Evolutionary conservation across 2,113 vertebrate species (phyloP).

Genomic region (Gadus macrocephalus): DNA sequence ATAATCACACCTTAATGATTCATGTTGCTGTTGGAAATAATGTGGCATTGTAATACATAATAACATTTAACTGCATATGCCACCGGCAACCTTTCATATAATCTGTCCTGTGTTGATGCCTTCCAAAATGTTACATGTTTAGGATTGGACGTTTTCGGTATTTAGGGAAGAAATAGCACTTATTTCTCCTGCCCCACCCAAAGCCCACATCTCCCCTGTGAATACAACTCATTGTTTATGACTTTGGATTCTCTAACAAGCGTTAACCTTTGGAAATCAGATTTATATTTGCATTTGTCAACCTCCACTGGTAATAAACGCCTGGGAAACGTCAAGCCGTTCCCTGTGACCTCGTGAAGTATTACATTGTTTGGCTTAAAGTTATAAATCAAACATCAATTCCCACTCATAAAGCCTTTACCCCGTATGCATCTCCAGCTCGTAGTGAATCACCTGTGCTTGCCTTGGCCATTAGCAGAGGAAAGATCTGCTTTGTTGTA

Average conservation of each 20-base stretch:
- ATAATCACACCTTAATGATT: too few relatives aligned
- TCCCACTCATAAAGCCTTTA: conserved; percentile 36
- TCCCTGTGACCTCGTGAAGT: conserved; percentile 49
- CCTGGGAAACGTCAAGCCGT: conserved; percentile 52
- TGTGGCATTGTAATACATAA: background rate
- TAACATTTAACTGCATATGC: background rate
- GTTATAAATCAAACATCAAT: conserved; percentile 59
- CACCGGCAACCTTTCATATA: background rate
- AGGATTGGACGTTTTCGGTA: background rate
- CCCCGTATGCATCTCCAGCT: conserved; percentile 11
- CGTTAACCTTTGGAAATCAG: conserved; percentile 63
- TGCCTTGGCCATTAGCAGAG: background rate
- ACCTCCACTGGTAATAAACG: conserved; percentile 56
- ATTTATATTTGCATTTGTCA: conserved; percentile 58
- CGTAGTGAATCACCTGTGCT: conserved; percentile 1
- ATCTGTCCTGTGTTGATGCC: background rate
- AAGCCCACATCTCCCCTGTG: conserved; percentile 1
- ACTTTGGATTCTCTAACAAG: conserved; percentile 51
- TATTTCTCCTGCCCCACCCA: background rate
- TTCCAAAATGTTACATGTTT: background rate
- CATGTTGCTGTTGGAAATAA: too few relatives aligned
- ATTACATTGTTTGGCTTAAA: conserved; percentile 26
- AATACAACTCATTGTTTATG: conserved; percentile 43
- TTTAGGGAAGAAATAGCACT: background rate
- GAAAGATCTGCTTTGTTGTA: background rate